Conservation (phyloP, 2,113 vertebrate genomes). For the Pavo muticus region DNA sequence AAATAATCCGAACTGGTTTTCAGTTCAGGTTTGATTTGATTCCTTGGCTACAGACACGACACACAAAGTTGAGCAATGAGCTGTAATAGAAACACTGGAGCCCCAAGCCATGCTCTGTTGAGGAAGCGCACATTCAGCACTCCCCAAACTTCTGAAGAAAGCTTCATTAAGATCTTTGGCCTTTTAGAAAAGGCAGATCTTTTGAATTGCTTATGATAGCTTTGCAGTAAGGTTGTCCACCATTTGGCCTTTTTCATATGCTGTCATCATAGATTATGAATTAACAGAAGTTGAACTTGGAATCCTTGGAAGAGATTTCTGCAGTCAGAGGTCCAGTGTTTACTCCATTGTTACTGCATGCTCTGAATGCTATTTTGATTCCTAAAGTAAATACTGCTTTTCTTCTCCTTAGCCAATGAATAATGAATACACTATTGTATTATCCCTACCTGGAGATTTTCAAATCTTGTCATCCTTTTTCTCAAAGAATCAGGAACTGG, state of each 20-base stretch:
- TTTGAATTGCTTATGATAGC: not conserved
- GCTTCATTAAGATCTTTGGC: not conserved
- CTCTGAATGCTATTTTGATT: conserved; percentile 44
- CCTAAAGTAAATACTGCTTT: conserved; percentile 48
- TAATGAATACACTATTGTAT: conserved; percentile 8
- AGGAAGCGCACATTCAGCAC: not conserved
- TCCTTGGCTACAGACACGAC: not conserved
- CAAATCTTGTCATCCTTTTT: conserved; percentile 29
- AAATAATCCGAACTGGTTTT: not conserved
- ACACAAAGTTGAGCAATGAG: not conserved
- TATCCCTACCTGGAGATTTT: conserved; percentile 16
- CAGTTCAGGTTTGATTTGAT: conserved; percentile 3
- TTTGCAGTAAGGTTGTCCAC: not conserved
- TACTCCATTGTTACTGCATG: conserved; percentile 10
- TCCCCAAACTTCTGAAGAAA: not conserved
- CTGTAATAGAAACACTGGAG: not conserved
- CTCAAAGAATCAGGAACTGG: not conserved
- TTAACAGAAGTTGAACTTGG: conserved; percentile 7
- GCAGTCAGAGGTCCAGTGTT: not conserved
- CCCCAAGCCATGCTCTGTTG: not conserved
- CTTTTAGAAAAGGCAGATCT: not conserved
- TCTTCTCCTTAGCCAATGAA: conserved; percentile 26
- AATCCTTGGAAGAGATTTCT: conserved; percentile 26
- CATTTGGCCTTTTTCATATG: not conserved
- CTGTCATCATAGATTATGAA: not conserved